Conservation (phyloP, 1,140 invertebrate genomes). For the Pseudoatta argentina region DNA sequence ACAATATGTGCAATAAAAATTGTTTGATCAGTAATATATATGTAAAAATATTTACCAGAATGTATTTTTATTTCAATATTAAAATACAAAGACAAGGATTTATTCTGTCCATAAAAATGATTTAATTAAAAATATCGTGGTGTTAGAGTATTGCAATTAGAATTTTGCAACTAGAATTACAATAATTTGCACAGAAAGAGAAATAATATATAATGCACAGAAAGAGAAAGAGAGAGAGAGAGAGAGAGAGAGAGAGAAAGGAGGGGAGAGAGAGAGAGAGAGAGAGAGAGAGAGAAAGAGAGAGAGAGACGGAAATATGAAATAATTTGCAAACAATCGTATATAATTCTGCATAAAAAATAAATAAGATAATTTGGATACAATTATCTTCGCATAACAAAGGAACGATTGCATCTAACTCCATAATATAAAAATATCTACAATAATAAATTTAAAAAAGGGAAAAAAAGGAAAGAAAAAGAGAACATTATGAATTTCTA, state of each 20-base stretch:
- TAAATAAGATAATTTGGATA: neutral
- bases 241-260: neutral
- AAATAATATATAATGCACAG: neutral
- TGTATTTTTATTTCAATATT: neutral
- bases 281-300: neutral
- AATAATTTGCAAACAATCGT: conserved; percentile 18
- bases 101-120: neutral
- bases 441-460: neutral
- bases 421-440: neutral
- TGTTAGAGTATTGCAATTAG: neutral
- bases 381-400: conserved; percentile 22
- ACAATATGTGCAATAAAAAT: neutral
- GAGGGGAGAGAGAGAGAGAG: neutral
- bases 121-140: conserved; percentile 2
- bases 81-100: conserved; percentile 20
- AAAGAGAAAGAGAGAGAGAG: neutral
- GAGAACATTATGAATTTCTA: neutral
- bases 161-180: neutral
- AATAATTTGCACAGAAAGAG: neutral
- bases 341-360: conserved; percentile 10
- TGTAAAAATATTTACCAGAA: conserved; percentile 14
- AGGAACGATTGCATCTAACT: neutral
- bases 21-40: neutral
- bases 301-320: neutral
- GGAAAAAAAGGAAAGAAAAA: neutral